Percentiles rank a stretch among this genome's conserved stretches.
Conservation (phyloP, 2,888 invertebrate species). For the Drosophila villosipedis region DNA sequence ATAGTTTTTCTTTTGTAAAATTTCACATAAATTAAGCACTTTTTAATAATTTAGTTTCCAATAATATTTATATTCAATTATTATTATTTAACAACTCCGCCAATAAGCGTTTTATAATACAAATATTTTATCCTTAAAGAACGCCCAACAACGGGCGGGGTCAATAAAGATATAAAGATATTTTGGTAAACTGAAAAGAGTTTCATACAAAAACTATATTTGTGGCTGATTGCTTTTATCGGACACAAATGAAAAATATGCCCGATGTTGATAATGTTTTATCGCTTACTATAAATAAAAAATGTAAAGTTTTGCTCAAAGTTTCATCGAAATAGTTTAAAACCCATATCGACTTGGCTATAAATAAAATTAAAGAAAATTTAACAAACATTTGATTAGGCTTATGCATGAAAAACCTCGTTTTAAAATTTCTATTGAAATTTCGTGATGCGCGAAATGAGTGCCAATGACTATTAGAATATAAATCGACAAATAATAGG, state of each 20-base stretch:
- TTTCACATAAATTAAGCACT: background rate
- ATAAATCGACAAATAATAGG: background rate
- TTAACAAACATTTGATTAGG: background rate
- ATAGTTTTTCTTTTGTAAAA: background rate
- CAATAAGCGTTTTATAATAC: background rate
- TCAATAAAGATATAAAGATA: background rate
- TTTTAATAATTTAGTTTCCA: background rate
- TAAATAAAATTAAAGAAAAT: background rate
- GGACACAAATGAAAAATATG: background rate
- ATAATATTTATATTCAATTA: background rate
- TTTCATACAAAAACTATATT: background rate
- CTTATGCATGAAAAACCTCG: background rate
- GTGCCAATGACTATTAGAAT: background rate
- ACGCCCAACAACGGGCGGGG: background rate
- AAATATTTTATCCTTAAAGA: background rate
- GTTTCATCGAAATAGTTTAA: background rate
- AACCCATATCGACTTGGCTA: background rate
- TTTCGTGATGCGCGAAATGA: background rate
- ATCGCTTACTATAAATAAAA: background rate
- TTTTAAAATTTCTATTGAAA: background rate
- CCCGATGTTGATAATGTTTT: background rate
- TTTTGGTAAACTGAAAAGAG: background rate
- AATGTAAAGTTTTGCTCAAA: background rate
- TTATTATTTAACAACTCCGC: background rate
- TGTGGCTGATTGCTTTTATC: background rate